Evolutionary conservation across 2,888 invertebrate genomes (phyloP), one percentile per base, ranked within the genome.

Genomic region (Amphipyra berbera): DNA sequence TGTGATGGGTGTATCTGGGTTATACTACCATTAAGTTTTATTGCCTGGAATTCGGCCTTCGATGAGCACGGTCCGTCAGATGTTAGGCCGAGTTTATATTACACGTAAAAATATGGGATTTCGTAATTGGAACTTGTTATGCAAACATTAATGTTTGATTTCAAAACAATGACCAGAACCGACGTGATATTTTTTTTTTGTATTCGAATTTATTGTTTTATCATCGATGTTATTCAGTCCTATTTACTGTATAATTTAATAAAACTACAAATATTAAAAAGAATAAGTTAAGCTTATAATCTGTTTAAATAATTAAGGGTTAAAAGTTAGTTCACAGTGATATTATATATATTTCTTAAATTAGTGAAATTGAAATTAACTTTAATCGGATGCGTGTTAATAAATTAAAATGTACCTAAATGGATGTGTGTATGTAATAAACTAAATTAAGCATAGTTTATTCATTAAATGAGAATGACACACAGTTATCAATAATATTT

Each of bases 1-100:
- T 84, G 76, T 77, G 83, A 85, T 86, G 88, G 88, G 87, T 87
- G 86, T 84, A 92, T 90, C 91, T 92, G 85, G 92, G 93, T 92
- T 91, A 90, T 74, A 81, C 77, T 79, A 78, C 83, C 82, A 88
- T 87, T 85, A 84, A 81, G 81, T 88, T 89, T 92, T 91, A 93
- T 89, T 88, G 86, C 87, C 77, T 78, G 85, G 88, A 85, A 88
- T 90, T 85, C 73, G 81, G 82, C 91, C 90, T 92, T 92, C 89
- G 82, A 73, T 79, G 68, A 73, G 76, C 79, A 59, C 68, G 50
- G 68, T 76, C 79, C 70, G 80, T 76, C 76, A 73, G 79, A 73
- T 68, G 70, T 78, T 75, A 78, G 78, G 66, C 63, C 30, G 65
- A 70, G 69, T 78, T 72, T 81, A 77, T 71, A 79, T 78, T 79